phyloP scores from a whole-genome alignment of 2,113 vertebrate species.

The Spea multiplicata region DNA sequence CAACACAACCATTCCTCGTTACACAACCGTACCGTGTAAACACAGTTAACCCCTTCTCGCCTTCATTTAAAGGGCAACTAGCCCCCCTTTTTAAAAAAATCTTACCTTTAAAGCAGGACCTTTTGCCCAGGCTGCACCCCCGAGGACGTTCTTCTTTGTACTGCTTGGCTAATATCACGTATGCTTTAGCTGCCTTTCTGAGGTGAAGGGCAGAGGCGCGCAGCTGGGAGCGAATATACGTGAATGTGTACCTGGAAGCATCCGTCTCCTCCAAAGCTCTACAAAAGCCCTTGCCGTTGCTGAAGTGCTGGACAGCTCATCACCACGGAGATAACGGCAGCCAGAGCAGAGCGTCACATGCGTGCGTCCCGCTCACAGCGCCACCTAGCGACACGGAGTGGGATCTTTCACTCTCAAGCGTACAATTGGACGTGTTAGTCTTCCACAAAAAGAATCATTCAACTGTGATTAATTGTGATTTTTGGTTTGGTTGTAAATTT shows the following conservation, averaged over 20 bases:
- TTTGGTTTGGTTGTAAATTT: too few species aligned
- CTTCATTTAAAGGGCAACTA: too few species aligned
- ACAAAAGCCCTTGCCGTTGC: constrained; percentile 37
- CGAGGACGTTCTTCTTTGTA: constrained; percentile 5
- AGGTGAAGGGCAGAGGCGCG: not conserved
- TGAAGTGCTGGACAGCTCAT: constrained; percentile 47
- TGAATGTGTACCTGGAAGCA: not conserved
- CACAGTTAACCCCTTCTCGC: not conserved
- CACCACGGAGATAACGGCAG: constrained; percentile 21
- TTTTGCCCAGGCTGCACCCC: not conserved
- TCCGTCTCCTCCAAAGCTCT: constrained; percentile 36
- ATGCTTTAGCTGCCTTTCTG: not conserved
- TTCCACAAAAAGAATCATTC: too few species aligned
- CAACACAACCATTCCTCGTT: not conserved
- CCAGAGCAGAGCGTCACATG: constrained; percentile 3
- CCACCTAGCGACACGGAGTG: constrained; percentile 28
- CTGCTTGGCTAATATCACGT: not conserved
- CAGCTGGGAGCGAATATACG: not conserved
- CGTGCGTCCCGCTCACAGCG: constrained; percentile 6
- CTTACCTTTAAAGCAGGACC: constrained; percentile 30
- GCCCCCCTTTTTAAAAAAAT: too few species aligned
- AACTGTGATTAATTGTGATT: too few species aligned
- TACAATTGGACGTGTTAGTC: too few species aligned
- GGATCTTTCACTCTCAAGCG: too few species aligned
- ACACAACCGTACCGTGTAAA: not conserved